These are phyloP conservation scores for Promerops cafer DNA, from an alignment of 2,113 vertebrate species.

Conservation along the genomic window DNA sequence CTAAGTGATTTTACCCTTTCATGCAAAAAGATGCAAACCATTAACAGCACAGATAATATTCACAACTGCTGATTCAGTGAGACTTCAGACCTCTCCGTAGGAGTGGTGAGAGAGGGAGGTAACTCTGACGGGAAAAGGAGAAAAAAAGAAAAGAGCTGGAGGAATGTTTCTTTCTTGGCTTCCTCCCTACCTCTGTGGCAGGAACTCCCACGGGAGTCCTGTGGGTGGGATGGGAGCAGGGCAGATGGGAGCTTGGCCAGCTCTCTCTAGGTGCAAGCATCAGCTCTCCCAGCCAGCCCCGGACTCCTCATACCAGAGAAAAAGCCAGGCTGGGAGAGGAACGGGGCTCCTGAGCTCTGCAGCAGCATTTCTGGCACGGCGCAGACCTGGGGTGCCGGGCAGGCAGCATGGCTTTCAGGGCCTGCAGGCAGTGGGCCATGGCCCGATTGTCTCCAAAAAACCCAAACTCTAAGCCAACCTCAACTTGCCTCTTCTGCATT, in stretches of 20 bases:
- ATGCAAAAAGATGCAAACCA: conserved; percentile 44
- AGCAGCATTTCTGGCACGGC: not conserved
- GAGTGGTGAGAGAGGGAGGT: not conserved
- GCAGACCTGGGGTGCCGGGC: not conserved
- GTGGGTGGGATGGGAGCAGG: not conserved
- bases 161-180: conserved; percentile 7
- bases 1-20: conserved; percentile 52
- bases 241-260: not conserved
- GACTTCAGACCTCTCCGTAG: not conserved
- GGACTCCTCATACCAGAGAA: not conserved
- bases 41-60: conserved; percentile 32
- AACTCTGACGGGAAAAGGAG: not conserved
- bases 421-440: too few species aligned
- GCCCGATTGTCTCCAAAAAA: not conserved
- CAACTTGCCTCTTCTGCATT: not conserved
- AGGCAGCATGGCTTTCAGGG: not conserved
- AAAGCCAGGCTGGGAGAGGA: not conserved
- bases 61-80: conserved; percentile 30
- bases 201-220: not conserved
- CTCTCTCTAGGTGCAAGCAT: not conserved
- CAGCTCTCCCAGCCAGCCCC: not conserved
- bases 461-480: not conserved
- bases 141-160: not conserved
- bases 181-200: not conserved
- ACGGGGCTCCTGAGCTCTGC: not conserved